Evolutionary conservation across 2,113 vertebrate genomes (phyloP).

Genomic region (Alethe castanea): DNA sequence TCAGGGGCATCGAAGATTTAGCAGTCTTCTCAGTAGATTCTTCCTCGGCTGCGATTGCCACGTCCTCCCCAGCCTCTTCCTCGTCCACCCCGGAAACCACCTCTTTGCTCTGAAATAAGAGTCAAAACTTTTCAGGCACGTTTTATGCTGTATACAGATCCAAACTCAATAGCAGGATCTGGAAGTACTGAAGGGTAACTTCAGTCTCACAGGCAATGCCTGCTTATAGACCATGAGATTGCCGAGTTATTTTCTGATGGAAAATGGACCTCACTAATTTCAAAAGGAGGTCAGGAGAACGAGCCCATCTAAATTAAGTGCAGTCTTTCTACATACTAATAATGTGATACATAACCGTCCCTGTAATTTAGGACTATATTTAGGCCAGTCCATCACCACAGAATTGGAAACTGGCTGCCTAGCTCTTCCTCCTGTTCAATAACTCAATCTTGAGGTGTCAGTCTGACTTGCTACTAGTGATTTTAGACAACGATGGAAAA

Average conservation of each 20-base stretch:
- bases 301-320: background rate
- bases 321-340: background rate
- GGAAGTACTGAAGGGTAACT: background rate
- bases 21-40: constrained; percentile 83
- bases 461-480: background rate
- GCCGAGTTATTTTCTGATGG: background rate
- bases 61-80: constrained; percentile 90
- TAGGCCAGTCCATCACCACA: background rate
- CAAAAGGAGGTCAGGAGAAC: background rate
- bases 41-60: constrained; percentile 90
- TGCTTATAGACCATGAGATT: background rate
- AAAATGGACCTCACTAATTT: background rate
- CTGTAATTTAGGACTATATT: background rate
- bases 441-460: background rate
- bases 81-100: constrained; percentile 91
- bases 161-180: background rate
- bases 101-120: constrained; percentile 88
- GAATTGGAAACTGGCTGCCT: background rate
- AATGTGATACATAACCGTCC: background rate
- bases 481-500: background rate
- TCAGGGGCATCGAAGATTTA: constrained; percentile 30
- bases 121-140: background rate
- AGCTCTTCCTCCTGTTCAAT: background rate
- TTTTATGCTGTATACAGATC: background rate
- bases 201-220: background rate